These are phyloP conservation scores for Kradibia gibbosae DNA, from an alignment of 1,140 invertebrate species.

Conservation along the genomic window DNA sequence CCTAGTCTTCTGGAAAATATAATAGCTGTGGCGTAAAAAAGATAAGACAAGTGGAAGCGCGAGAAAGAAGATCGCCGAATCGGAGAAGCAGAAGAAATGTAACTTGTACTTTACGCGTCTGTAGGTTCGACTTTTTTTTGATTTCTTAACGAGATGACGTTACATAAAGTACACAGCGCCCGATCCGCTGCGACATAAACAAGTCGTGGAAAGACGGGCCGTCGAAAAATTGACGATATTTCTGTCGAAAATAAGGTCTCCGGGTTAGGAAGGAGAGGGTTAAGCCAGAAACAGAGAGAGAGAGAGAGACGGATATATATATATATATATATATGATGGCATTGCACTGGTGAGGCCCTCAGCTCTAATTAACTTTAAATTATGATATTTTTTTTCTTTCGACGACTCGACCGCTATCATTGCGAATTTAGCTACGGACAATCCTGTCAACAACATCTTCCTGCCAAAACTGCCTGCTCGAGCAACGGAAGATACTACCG, in stretches of 20 bases:
- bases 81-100: background rate
- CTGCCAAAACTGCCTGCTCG: slow-evolving; percentile 55
- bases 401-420: background rate
- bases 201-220: background rate
- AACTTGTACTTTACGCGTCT: background rate
- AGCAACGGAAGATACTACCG: too few species aligned
- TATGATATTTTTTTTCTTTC: slow-evolving; percentile 64
- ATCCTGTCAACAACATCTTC: slow-evolving; percentile 63
- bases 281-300: slow-evolving; percentile 5
- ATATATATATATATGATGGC: too few species aligned
- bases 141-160: background rate
- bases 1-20: slow-evolving; percentile 31
- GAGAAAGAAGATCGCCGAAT: background rate
- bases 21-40: slow-evolving; percentile 18
- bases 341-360: slow-evolving; percentile 41
- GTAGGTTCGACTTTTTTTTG: background rate
- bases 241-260: background rate
- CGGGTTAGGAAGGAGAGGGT: too few species aligned
- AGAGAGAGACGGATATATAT: background rate
- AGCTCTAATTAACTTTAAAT: slow-evolving; percentile 65
- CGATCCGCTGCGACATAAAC: background rate
- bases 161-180: background rate
- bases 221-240: slow-evolving; percentile 2
- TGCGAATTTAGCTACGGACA: slow-evolving; percentile 54
- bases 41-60: slow-evolving; percentile 6